phyloP scores from a whole-genome alignment of 2,113 vertebrate species.

The Callocephalon fimbriatum region DNA sequence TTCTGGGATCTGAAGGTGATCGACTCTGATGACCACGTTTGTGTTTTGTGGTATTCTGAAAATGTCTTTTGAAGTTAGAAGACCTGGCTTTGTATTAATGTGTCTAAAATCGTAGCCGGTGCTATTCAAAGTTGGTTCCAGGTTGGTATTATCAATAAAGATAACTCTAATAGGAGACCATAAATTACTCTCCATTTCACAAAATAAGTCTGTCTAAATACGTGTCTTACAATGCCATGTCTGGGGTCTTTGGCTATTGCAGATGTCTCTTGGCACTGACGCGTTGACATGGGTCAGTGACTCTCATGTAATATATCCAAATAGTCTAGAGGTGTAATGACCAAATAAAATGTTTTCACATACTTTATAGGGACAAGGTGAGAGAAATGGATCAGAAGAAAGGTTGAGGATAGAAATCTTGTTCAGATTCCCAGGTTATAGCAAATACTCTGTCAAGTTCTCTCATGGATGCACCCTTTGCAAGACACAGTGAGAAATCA shows the following conservation, averaged over 20 bases:
- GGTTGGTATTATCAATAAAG: not conserved
- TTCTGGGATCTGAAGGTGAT: not conserved
- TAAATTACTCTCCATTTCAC: not conserved
- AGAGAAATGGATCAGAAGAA: not conserved
- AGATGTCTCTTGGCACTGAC: not conserved
- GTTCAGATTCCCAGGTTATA: not conserved
- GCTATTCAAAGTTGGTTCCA: not conserved
- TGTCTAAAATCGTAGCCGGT: not conserved
- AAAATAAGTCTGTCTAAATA: not conserved
- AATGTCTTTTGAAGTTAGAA: not conserved
- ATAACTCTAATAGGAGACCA: not conserved
- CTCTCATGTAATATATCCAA: not conserved
- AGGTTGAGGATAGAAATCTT: not conserved
- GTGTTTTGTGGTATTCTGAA: not conserved
- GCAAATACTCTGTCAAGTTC: not conserved
- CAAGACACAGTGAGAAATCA: not conserved
- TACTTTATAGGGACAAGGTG: not conserved
- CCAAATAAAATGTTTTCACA: not conserved
- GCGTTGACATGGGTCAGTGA: not conserved
- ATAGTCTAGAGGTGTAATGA: not conserved
- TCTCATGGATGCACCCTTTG: not conserved
- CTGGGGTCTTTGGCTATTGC: not conserved
- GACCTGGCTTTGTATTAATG: not conserved
- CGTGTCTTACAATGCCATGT: not conserved
- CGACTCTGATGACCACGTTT: not conserved